These are phyloP conservation scores for Nylanderia fulva DNA, from an alignment of 1,140 invertebrate species.

Conservation along the genomic window DNA sequence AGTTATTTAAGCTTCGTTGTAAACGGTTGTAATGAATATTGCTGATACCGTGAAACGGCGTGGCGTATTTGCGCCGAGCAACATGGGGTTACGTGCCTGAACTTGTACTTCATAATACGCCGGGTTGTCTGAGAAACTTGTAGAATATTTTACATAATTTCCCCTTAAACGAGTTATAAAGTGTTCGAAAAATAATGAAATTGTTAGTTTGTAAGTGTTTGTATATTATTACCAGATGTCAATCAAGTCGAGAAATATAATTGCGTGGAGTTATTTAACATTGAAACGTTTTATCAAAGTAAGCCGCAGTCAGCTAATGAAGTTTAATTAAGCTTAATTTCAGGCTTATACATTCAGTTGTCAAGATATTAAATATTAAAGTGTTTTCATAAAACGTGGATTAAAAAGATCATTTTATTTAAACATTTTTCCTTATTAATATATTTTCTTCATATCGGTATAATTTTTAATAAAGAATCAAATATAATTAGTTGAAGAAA, in stretches of 20 bases:
- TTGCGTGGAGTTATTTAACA: conserved; percentile 44
- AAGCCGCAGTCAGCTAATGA: not conserved
- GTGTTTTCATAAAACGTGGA: not conserved
- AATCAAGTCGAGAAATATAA: conserved; percentile 50
- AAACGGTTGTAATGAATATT: conserved; percentile 58
- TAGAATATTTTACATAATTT: conserved; percentile 58
- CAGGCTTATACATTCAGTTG: not conserved
- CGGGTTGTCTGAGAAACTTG: conserved; percentile 33
- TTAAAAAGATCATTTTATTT: not conserved
- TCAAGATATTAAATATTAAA: conserved; percentile 26
- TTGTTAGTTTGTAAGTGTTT: conserved; percentile 51
- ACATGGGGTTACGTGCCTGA: conserved; percentile 44
- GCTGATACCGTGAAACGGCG: conserved; percentile 42
- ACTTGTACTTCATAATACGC: conserved; percentile 35
- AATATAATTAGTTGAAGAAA: not conserved
- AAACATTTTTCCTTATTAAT: not conserved
- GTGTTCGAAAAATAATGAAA: conserved; percentile 58
- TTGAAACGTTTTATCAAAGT: conserved; percentile 22
- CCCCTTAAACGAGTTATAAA: conserved; percentile 53
- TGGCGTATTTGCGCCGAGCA: conserved; percentile 37
- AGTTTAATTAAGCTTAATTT: conserved; percentile 44
- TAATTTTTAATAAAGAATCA: not conserved
- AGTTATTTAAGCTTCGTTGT: conserved; percentile 58
- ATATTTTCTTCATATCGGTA: not conserved
- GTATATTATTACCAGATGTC: conserved; percentile 56